Evolutionary conservation across 2,797 vertebrate genomes (phyloP).

Genomic region (Micropoecilia bifurca): DNA sequence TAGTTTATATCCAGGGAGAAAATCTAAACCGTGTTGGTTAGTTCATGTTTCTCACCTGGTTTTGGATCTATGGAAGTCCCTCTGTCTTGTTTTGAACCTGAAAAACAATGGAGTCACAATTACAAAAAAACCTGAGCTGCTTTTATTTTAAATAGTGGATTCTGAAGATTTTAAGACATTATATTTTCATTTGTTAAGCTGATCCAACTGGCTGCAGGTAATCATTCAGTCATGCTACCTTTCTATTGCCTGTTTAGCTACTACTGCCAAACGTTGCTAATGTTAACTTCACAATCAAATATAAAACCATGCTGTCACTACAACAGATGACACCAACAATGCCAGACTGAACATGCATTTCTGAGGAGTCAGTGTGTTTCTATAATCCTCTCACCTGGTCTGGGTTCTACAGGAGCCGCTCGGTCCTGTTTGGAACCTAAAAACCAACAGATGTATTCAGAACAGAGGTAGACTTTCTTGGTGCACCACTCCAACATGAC

Average conservation of each 20-base stretch:
- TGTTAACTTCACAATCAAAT: neutral
- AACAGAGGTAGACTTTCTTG: neutral
- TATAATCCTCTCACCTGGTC: conserved; percentile 88
- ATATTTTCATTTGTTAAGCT: neutral
- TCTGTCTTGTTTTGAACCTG: neutral
- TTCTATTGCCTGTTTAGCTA: neutral
- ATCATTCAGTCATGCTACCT: neutral
- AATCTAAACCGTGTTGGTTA: neutral
- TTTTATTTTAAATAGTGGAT: neutral
- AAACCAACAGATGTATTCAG: conserved; percentile 37
- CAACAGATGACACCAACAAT: neutral
- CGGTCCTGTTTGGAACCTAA: conserved; percentile 90
- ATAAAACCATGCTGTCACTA: neutral
- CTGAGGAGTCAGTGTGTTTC: conserved; percentile 16
- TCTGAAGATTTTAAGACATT: neutral
- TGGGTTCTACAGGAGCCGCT: conserved; percentile 88
- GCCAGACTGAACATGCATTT: neutral
- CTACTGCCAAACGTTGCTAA: neutral
- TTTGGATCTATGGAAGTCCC: neutral
- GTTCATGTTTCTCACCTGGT: conserved; percentile 4
- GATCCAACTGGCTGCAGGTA: neutral
- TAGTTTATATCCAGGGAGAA: neutral
- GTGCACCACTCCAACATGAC: neutral
- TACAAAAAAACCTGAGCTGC: neutral
- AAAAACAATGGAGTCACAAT: neutral